Percentiles rank a stretch among this genome's conserved stretches.
These are phyloP conservation scores for Synanceia verrucosa DNA, from an alignment of 2,797 vertebrate species.

Conservation along the genomic window DNA sequence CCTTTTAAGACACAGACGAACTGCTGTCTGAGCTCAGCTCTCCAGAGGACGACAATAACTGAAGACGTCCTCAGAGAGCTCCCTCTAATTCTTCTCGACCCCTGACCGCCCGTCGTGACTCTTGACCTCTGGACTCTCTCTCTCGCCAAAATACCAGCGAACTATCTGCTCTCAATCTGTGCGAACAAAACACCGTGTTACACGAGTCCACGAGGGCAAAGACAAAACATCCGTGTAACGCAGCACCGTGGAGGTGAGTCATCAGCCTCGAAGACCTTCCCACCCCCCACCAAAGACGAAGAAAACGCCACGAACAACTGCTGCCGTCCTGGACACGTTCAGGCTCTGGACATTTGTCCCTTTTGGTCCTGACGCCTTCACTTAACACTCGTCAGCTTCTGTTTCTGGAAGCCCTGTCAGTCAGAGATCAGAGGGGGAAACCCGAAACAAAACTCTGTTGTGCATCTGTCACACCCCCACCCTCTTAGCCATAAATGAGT, in stretches of 20 bases:
- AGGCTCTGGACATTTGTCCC: slow-evolving; percentile 64
- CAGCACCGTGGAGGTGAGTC: slow-evolving; percentile 60
- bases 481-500: slow-evolving; percentile 56
- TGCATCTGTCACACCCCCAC: slow-evolving; percentile 69
- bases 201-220: slow-evolving; percentile 60
- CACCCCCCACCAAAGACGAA: slow-evolving; percentile 40
- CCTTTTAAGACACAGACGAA: too few species aligned
- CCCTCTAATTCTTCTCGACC: slow-evolving; percentile 51
- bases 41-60: slow-evolving; percentile 43
- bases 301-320: slow-evolving; percentile 66
- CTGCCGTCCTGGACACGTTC: slow-evolving; percentile 37
- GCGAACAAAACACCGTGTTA: slow-evolving; percentile 63
- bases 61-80: slow-evolving; percentile 54
- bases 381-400: slow-evolving; percentile 64
- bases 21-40: slow-evolving; percentile 12
- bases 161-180: slow-evolving; percentile 58
- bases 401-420: slow-evolving; percentile 47
- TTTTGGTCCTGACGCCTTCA: slow-evolving; percentile 64
- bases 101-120: slow-evolving; percentile 61
- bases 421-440: slow-evolving; percentile 75
- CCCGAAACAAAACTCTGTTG: slow-evolving; percentile 77
- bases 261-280: slow-evolving; percentile 50
- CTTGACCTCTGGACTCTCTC: slow-evolving; percentile 56
- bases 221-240: slow-evolving; percentile 72
- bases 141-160: slow-evolving; percentile 43